These are phyloP conservation scores for Neocrepidodera transversa DNA, from an alignment of 2,888 invertebrate species.

Conservation along the genomic window DNA sequence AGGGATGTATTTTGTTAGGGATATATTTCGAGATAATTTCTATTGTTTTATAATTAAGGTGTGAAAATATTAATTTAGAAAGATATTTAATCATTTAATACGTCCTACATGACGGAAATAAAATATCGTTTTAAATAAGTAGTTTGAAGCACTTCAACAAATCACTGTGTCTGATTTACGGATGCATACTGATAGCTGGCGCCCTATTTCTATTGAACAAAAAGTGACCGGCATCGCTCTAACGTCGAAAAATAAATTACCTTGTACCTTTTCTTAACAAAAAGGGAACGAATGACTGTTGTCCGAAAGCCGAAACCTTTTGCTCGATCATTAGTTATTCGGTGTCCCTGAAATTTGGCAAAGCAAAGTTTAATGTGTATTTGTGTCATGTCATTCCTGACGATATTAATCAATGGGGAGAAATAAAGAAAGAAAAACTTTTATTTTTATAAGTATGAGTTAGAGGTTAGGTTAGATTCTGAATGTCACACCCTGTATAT, in stretches of 20 bases:
- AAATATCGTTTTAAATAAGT: too few relatives aligned
- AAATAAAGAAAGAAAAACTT: too few relatives aligned
- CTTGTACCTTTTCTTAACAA: constrained; percentile 4
- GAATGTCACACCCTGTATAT: too few relatives aligned
- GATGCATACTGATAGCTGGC: neutral
- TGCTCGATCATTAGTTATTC: constrained; percentile 9
- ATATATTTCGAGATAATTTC: too few relatives aligned
- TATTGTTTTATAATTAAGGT: too few relatives aligned
- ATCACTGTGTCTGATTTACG: neutral
- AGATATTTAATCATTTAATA: too few relatives aligned
- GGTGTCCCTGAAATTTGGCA: constrained; percentile 6
- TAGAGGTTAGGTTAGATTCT: too few relatives aligned
- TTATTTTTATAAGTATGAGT: too few relatives aligned
- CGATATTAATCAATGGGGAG: neutral
- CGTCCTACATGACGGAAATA: too few relatives aligned
- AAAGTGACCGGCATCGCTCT: neutral
- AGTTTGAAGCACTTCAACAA: neutral
- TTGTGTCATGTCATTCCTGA: neutral
- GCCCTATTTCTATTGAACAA: neutral
- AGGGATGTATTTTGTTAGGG: neutral
- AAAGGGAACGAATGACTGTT: neutral
- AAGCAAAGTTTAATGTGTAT: constrained; percentile 6
- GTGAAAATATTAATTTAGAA: too few relatives aligned
- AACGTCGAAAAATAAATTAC: constrained; percentile 15
- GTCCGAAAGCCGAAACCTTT: constrained; percentile 7